phyloP scores from a whole-genome alignment of 2,797 vertebrate species.

The Channallabes apus region DNA sequence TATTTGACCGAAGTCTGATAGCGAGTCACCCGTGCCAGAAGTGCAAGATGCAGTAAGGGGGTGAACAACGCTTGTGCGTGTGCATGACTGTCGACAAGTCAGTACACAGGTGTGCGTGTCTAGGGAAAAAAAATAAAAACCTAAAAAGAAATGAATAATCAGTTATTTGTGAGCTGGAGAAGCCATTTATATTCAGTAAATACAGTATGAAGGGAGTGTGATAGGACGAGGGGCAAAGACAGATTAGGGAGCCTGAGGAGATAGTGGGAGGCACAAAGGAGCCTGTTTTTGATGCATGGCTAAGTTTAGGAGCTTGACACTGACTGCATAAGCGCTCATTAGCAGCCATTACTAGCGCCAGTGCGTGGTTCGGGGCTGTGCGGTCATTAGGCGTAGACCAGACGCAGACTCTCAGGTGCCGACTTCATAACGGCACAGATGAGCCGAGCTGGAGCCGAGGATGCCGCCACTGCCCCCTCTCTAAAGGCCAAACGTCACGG shows the following conservation, averaged over 20 bases:
- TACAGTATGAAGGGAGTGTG: background rate
- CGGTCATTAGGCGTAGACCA: slow-evolving; percentile 8
- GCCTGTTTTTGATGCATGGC: slow-evolving; percentile 31
- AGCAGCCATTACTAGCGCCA: slow-evolving; percentile 35
- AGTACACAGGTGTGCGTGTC: no score
- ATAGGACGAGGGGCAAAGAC: background rate
- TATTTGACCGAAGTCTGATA: no score
- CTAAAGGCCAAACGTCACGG: slow-evolving; percentile 41
- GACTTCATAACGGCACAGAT: slow-evolving; percentile 10
- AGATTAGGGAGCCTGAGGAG: slow-evolving; percentile 10
- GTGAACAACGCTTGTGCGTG: background rate
- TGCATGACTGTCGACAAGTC: background rate
- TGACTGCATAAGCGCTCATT: slow-evolving; percentile 39
- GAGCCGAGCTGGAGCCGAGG: slow-evolving; percentile 2
- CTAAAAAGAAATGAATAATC: background rate
- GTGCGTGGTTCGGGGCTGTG: slow-evolving; percentile 21
- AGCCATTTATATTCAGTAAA: background rate
- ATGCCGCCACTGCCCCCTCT: background rate
- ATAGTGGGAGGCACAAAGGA: slow-evolving; percentile 10
- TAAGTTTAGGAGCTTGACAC: slow-evolving; percentile 27
- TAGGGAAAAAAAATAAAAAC: background rate
- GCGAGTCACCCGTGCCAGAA: background rate
- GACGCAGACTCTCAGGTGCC: background rate
- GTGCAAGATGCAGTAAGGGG: background rate
- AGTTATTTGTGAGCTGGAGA: background rate